These are phyloP conservation scores for Conops quadrifasciatus DNA, from an alignment of 2,888 invertebrate genomes.

Conservation along the genomic window DNA sequence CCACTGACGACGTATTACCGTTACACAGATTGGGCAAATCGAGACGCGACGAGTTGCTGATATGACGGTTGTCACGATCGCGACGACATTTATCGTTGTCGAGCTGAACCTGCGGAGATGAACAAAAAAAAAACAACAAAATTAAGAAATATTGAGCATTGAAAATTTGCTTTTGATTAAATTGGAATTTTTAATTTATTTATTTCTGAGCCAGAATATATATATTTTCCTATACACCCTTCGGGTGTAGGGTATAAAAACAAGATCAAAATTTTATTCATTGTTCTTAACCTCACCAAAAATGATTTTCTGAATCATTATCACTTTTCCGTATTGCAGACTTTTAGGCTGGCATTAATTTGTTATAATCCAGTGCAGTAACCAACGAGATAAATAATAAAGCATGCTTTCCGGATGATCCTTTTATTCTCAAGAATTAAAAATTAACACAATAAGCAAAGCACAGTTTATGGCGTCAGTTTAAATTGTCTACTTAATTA, in stretches of 20 bases:
- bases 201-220: not conserved
- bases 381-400: not conserved
- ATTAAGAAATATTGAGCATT: not conserved
- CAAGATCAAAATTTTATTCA: not conserved
- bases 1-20: slow-evolving; percentile 35
- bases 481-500: too few species aligned
- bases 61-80: slow-evolving; percentile 59
- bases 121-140: slow-evolving; percentile 8
- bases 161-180: not conserved
- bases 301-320: not conserved
- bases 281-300: not conserved
- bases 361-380: not conserved
- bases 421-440: not conserved
- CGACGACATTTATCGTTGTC: slow-evolving; percentile 66
- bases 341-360: not conserved
- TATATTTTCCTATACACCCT: too few species aligned
- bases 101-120: slow-evolving; percentile 61
- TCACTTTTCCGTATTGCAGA: not conserved
- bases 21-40: slow-evolving; percentile 63
- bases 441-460: not conserved
- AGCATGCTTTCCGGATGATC: slow-evolving; percentile 28
- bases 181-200: not conserved
- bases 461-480: slow-evolving; percentile 38
- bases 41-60: slow-evolving; percentile 58
- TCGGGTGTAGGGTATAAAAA: too few species aligned